These are phyloP conservation scores for Callorhinus ursinus DNA, from an alignment of 2,113 vertebrate species.

Conservation along the genomic window DNA sequence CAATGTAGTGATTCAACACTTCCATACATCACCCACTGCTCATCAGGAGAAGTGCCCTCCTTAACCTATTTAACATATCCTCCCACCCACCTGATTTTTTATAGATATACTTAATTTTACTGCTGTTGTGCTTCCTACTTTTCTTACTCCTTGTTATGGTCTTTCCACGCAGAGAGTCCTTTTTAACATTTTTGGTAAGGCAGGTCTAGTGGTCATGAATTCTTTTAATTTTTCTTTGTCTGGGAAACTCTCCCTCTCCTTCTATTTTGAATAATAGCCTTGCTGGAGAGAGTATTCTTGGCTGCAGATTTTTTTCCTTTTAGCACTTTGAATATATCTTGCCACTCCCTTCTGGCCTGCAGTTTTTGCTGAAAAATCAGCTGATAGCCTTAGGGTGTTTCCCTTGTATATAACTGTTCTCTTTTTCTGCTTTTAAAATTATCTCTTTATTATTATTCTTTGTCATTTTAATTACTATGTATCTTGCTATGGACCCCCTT, in stretches of 20 bases:
- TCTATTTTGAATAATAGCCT: background rate
- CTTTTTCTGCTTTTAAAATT: background rate
- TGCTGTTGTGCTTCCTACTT: background rate
- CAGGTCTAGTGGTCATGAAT: background rate
- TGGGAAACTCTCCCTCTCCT: background rate
- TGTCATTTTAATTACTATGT: background rate
- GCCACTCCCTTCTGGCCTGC: background rate
- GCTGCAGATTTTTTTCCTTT: background rate
- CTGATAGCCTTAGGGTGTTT: background rate
- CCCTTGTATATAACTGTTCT: background rate
- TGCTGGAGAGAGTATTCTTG: background rate
- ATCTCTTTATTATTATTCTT: background rate
- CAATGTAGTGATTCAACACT: background rate
- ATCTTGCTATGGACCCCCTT: background rate
- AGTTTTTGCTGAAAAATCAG: background rate
- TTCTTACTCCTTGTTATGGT: background rate
- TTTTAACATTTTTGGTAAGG: background rate
- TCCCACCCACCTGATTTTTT: too few relatives aligned
- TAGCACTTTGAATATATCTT: background rate
- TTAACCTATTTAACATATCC: too few relatives aligned
- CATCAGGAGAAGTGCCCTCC: background rate
- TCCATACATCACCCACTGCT: background rate
- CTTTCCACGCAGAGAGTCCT: background rate
- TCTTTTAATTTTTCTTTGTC: background rate
- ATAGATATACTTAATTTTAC: background rate